Evolutionary conservation across 2,113 vertebrate genomes (phyloP), one percentile per base, ranked within the genome.

Genomic region (Phaethornis superciliosus): DNA sequence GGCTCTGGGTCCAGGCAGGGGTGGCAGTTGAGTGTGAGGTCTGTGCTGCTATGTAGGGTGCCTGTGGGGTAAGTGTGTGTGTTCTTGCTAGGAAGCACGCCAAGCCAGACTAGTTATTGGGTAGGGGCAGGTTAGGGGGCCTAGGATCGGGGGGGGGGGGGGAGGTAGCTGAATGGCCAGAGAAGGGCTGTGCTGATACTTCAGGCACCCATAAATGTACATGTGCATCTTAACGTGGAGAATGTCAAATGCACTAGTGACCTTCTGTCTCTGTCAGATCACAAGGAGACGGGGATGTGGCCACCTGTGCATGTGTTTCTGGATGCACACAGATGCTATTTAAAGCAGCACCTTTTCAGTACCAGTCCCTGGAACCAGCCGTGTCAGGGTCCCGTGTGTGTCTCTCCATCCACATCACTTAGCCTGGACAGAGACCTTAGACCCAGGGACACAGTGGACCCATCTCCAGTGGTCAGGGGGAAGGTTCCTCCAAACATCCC

Each of bases 281-380:
- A 2, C 0, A 4, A 81, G 23, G 7, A 78, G 20, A 17, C n/a
- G 6, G 9, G 4, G 14, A 67, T 0, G 0, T 10, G 18, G 42
- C 1, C 37, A 33, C 1, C 35, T 81, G 30, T 33, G 21, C 51
- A 27, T 21, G 14, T 8, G 32, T 46, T 54, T n/a, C 9, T 5
- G 9, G 10, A 63, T 4, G 3, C 35, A n/a, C 5, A 7, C 6
- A 12, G 35, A 15, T 0, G 1, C 27, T 59, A 10, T 2, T 37
- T 56, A 85, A 85, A n/a, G 47, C 60, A 79, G 40, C 5, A 3
- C 32, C 22, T 10, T 22, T 5, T 28, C 70, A 54, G 37, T 9
- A 17, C 14, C 15, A 28, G 51, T 60, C 20, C 2, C 0, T 12
- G 24, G 56, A 85, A 81, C 35, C 54, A 54, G 26, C 9, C 2